A percentile compares a stretch with the other conserved stretches of the same genome.
These are phyloP conservation scores for Coregonus ussuriensis DNA, from an alignment of 2,797 vertebrate species.

Conservation along the genomic window DNA sequence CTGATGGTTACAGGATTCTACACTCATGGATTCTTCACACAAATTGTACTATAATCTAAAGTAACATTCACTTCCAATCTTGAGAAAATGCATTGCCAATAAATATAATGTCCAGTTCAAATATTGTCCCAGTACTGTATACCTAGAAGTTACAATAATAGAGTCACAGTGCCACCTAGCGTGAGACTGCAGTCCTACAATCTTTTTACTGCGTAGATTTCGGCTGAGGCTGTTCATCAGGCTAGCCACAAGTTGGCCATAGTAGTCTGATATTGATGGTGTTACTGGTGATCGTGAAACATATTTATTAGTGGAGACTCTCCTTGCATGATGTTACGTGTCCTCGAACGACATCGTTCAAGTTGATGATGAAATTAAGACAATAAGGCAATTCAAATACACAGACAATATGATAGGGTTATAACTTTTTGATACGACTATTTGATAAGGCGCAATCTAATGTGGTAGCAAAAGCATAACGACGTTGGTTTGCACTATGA, in stretches of 20 bases:
- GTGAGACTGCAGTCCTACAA: slow-evolving; percentile 6
- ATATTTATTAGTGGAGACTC: neutral
- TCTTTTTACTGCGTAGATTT: neutral
- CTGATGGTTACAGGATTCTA: neutral
- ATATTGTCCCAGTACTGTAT: neutral
- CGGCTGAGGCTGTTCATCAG: slow-evolving; percentile 13
- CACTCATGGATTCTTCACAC: too few relatives aligned
- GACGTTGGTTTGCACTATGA: too few relatives aligned
- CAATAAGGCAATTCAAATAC: neutral
- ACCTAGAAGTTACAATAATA: neutral
- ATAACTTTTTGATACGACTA: neutral
- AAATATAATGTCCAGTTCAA: too few relatives aligned
- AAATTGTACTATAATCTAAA: too few relatives aligned
- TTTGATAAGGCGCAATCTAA: neutral
- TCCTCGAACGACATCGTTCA: neutral
- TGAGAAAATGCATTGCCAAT: neutral
- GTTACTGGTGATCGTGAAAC: neutral
- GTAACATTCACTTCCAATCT: too few relatives aligned
- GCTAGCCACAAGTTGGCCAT: slow-evolving; percentile 8
- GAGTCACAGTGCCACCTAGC: slow-evolving; percentile 43
- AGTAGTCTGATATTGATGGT: neutral
- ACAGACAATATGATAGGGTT: neutral
- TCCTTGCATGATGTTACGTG: neutral
- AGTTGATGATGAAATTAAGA: neutral
- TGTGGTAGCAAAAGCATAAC: too few relatives aligned